Conservation (phyloP, 2,888 invertebrate species). For the Timandra comae region DNA sequence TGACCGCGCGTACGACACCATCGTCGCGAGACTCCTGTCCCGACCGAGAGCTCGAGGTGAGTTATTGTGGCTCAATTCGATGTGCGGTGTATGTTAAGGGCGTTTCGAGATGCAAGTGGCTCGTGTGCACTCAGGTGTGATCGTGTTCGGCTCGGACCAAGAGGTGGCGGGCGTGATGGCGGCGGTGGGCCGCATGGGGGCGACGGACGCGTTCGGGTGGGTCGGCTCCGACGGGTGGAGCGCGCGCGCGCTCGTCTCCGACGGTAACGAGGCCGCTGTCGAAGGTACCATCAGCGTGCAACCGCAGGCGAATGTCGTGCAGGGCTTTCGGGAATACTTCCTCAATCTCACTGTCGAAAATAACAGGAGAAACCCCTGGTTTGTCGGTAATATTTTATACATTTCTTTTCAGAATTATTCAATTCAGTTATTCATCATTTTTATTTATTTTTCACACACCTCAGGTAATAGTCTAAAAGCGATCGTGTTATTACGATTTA, state of each 20-base stretch:
- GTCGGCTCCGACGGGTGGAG: constrained; percentile 98
- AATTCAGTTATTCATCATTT: too few species aligned
- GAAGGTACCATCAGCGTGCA: constrained; percentile 91
- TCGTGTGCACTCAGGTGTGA: constrained; percentile 81
- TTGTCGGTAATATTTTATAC: constrained; percentile 81
- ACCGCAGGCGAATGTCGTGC: constrained; percentile 92
- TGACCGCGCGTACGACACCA: constrained; percentile 89
- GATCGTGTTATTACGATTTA: too few species aligned
- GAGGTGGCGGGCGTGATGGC: constrained; percentile 97
- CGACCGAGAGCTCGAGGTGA: constrained; percentile 91
- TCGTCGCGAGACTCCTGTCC: constrained; percentile 87
- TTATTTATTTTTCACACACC: too few species aligned
- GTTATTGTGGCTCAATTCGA: not conserved
- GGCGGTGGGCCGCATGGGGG: constrained; percentile 88
- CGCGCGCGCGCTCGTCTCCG: constrained; percentile 88
- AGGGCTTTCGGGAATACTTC: constrained; percentile 91
- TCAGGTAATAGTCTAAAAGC: too few species aligned
- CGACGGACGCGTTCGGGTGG: constrained; percentile 93
- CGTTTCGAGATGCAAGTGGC: not conserved
- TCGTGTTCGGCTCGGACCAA: constrained; percentile 96
- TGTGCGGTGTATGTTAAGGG: constrained; percentile 41
- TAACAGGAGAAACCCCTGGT: constrained; percentile 96
- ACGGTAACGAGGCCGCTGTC: constrained; percentile 89
- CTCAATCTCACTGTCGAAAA: constrained; percentile 88
- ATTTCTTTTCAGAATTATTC: too few species aligned